These are phyloP conservation scores for Propithecus perrieri DNA, from an alignment of 2,797 vertebrate species.

Conservation along the genomic window DNA sequence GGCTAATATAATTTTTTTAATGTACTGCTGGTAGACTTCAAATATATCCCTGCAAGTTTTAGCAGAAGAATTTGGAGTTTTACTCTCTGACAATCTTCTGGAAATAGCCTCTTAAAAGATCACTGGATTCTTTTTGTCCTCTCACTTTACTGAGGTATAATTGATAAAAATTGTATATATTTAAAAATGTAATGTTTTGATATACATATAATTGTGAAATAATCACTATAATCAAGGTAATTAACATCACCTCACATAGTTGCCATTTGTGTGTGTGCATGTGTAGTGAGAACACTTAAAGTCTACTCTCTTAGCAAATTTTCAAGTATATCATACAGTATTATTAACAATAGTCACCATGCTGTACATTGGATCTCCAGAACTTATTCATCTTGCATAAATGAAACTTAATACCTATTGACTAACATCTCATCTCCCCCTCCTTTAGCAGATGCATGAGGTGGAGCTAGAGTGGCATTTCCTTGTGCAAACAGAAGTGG, in stretches of 20 bases:
- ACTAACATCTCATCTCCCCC: background rate
- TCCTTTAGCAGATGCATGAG: background rate
- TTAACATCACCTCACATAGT: background rate
- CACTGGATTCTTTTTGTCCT: background rate
- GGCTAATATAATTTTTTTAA: background rate
- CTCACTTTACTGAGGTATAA: background rate
- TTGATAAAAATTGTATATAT: background rate
- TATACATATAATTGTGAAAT: background rate
- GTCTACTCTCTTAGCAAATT: background rate
- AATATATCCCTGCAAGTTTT: background rate
- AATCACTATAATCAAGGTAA: background rate
- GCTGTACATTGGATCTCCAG: background rate
- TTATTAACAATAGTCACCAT: background rate
- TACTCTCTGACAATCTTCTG: background rate
- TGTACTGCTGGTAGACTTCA: background rate
- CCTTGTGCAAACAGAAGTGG: background rate
- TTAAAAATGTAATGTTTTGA: background rate
- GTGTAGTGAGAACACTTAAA: background rate
- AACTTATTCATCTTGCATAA: background rate
- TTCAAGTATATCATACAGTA: background rate
- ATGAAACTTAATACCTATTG: background rate
- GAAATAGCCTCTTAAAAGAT: background rate
- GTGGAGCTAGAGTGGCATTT: background rate
- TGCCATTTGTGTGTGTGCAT: too few species aligned
- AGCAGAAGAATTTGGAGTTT: background rate